Base-by-base conservation (phyloP, 2,888 invertebrate genomes). In the Nipponacmea schrenckii region DNA sequence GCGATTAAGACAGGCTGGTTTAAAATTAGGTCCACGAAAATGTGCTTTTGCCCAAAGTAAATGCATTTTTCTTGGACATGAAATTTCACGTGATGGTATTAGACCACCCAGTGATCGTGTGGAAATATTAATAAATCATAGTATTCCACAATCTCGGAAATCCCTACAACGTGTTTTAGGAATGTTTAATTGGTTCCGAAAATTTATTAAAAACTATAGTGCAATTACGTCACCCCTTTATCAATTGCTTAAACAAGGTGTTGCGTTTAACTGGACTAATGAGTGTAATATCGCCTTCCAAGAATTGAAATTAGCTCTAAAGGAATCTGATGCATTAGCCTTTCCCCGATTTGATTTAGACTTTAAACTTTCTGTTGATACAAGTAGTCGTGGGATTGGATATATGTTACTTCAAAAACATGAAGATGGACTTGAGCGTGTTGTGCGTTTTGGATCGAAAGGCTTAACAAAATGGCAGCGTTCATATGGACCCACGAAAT, bases 51-150 rank as follows among this genome's bases (percentile, higher is more conserved):
- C n/a, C n/a, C n/a, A n/a, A n/a, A n/a, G n/a, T n/a, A n/a, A n/a
- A n/a, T n/a, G n/a, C n/a, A n/a, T n/a, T n/a, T 75, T 69, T 70
- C 50, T 73, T 27, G 70, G 73, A 17, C 73, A 73, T 70, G 70
- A 70, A 39, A 70, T 70, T 15, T 71, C 73, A 12, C 67, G 50
- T 46, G 65, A 71, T 14, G 73, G 70, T 64, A 64, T 73, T 39
- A 46, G n/a, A 46, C 70, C 73, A 27, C 70, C 67, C 14, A 24
- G 44, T 20, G 50, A 70, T 27, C 45, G 65, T 20, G 24, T 70
- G 8, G 48, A 64, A 63, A 46, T 69, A 24, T n/a, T 70, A 12
- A 44, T 48, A 5, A 26, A 71, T 20, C 70, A 64, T 67, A 67
- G 62, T 24, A 39, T 39, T 14, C 70, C 68, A 17, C 66, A 27